Conservation (phyloP, 2,888 invertebrate species). For the Eupeodes latifasciatus region DNA sequence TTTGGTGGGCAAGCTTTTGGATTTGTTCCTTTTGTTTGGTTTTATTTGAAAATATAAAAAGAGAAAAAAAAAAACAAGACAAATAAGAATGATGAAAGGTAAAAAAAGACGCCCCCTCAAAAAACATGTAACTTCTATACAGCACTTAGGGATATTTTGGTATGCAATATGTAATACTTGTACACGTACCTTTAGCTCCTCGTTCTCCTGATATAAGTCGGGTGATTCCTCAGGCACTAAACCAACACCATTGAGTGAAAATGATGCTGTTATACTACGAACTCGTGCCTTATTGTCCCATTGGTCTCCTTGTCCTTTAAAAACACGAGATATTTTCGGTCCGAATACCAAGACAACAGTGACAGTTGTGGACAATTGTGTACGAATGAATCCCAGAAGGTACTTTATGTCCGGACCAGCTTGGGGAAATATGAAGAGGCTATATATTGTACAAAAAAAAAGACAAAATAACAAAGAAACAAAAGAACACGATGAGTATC, state of each 20-base stretch:
- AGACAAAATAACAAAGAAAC: background rate
- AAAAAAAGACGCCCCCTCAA: background rate
- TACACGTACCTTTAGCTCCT: conserved; percentile 91
- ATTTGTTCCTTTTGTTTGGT: conserved; percentile 90
- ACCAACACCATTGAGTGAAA: conserved; percentile 94
- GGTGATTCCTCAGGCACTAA: conserved; percentile 93
- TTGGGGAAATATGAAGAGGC: conserved; percentile 92
- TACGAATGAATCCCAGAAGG: conserved; percentile 94
- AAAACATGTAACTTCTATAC: background rate
- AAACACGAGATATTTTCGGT: conserved; percentile 90
- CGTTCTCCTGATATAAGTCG: conserved; percentile 95
- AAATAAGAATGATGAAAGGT: background rate
- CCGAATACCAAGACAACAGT: conserved; percentile 84
- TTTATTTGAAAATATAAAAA: conserved; percentile 3
- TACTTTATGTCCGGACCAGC: conserved; percentile 97
- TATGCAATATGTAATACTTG: too few species aligned
- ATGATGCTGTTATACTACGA: conserved; percentile 92
- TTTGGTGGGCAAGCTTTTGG: conserved; percentile 95
- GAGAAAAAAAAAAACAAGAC: conserved; percentile 15
- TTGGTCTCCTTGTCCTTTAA: conserved; percentile 94
- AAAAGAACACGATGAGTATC: background rate
- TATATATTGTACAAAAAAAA: conserved; percentile 81
- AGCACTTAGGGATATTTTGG: background rate
- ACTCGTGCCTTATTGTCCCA: conserved; percentile 94
- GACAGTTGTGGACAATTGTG: conserved; percentile 95